phyloP scores from a whole-genome alignment of 1,140 invertebrate species.

The Nasonia vitripennis region DNA sequence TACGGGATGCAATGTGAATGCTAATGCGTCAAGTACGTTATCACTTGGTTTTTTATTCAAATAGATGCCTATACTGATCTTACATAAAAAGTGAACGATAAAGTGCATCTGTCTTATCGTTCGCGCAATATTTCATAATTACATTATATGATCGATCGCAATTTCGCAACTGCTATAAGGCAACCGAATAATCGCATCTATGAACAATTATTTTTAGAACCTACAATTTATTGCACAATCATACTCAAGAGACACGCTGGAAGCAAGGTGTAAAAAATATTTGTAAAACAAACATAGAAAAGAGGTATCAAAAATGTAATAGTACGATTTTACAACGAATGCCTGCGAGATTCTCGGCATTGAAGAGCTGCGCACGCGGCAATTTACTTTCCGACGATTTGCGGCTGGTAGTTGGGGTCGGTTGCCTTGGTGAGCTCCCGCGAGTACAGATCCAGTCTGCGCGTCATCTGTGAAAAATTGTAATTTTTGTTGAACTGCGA shows the following conservation, averaged over 20 bases:
- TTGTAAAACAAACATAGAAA: background rate
- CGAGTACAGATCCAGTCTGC: constrained; percentile 93
- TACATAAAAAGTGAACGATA: background rate
- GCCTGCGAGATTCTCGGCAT: too few species aligned
- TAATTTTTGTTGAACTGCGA: background rate
- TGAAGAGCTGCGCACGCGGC: background rate
- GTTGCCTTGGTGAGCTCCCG: constrained; percentile 81
- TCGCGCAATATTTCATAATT: background rate
- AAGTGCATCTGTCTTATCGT: background rate
- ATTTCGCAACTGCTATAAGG: too few species aligned
- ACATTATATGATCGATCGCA: background rate
- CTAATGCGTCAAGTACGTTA: background rate
- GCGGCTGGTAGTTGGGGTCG: constrained; percentile 83
- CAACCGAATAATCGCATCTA: too few species aligned
- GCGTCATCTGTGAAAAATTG: constrained; percentile 87
- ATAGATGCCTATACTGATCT: background rate
- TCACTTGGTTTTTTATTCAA: background rate
- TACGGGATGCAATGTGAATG: background rate
- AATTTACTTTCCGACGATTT: constrained; percentile 76
- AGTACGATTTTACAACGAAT: too few species aligned
- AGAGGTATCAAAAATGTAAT: background rate
- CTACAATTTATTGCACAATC: too few species aligned
- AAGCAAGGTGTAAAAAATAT: background rate
- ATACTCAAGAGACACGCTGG: background rate
- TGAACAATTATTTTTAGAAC: too few species aligned